Conservation (phyloP, 2,113 vertebrate genomes). For the Candoia aspera region DNA sequence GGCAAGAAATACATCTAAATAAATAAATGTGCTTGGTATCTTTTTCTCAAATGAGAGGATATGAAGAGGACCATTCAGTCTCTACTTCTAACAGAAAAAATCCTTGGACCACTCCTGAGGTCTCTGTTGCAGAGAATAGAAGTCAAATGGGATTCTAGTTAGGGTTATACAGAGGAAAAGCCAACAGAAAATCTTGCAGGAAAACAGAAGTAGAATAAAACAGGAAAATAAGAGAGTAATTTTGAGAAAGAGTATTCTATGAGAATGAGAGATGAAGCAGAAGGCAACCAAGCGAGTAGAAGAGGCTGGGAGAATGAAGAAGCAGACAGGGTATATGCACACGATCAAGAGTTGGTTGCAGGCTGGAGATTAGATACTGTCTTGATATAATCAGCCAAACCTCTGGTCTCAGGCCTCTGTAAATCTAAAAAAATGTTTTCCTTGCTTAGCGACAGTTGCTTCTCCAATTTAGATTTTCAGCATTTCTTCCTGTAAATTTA, state of each 20-base stretch:
- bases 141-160: neutral
- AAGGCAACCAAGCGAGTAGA: neutral
- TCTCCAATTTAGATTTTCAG: constrained; percentile 8
- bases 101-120: neutral
- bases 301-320: neutral
- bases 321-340: neutral
- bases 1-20: neutral
- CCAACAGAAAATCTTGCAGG: neutral
- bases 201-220: neutral
- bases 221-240: neutral
- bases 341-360: neutral
- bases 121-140: neutral
- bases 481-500: neutral
- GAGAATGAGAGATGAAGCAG: neutral
- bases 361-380: neutral
- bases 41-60: neutral
- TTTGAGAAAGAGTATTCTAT: neutral
- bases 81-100: neutral
- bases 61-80: neutral
- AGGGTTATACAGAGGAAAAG: neutral
- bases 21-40: neutral
- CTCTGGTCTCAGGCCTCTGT: neutral
- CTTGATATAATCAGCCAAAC: neutral
- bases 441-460: neutral
- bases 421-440: neutral